phyloP scores from a whole-genome alignment of 1,140 invertebrate species.

The Pogonomyrmex californicus region DNA sequence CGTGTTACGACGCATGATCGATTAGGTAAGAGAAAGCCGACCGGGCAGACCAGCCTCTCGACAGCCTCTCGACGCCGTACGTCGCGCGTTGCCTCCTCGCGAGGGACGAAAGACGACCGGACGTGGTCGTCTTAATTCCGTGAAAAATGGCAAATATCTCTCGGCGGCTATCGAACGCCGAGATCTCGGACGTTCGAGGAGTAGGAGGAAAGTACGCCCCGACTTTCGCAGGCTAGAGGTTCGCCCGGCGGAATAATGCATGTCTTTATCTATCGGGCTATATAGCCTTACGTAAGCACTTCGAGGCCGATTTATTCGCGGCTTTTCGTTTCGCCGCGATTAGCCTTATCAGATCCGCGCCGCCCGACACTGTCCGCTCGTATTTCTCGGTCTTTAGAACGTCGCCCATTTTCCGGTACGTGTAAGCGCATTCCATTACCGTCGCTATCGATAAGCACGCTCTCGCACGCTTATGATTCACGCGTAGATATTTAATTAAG shows the following conservation, averaged over 20 bases:
- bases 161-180: neutral
- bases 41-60: neutral
- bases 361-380: slow-evolving; percentile 39
- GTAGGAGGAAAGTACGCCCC: slow-evolving; percentile 4
- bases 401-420: slow-evolving; percentile 26
- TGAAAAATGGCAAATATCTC: slow-evolving; percentile 16
- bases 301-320: slow-evolving; percentile 55
- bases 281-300: slow-evolving; percentile 37
- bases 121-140: neutral
- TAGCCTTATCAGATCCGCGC: slow-evolving; percentile 48
- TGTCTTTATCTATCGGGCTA: slow-evolving; percentile 50
- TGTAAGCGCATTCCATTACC: slow-evolving; percentile 40
- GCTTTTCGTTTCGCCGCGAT: slow-evolving; percentile 56
- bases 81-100: neutral
- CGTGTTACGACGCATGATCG: slow-evolving; percentile 59
- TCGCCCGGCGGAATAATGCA: slow-evolving; percentile 45
- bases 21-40: slow-evolving; percentile 59
- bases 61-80: neutral
- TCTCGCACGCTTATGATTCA: slow-evolving; percentile 14
- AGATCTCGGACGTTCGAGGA: neutral
- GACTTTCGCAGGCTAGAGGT: slow-evolving; percentile 20
- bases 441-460: slow-evolving; percentile 20
- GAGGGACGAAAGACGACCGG: neutral
- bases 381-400: slow-evolving; percentile 53
- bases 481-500: slow-evolving; percentile 36